Base-by-base conservation (phyloP, 1,140 invertebrate species). In the Charaxes varanes region DNA sequence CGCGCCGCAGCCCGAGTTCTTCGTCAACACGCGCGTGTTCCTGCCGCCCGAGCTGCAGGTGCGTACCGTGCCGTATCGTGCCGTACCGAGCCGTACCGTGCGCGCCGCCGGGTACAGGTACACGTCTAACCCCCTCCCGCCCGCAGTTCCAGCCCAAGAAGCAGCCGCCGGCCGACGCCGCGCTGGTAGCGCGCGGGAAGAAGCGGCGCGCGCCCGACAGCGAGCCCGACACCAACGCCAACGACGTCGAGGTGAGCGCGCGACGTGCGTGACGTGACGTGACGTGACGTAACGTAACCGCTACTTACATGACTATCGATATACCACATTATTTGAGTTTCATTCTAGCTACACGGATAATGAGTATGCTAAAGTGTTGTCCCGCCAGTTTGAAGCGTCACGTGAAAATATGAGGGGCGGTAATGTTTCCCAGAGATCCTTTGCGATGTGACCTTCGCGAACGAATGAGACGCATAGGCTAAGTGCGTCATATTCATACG, bases 11-110 rank as follows among this genome's bases (percentile, higher is more conserved):
- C 87, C 90, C 2, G 92, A 93, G 43, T 83, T 85, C 53, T 89
- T 91, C 66, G 78, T 88, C 6, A 95, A 94, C 68, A 88, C 87
- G 16, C 86, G 88, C 53, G 87, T 89, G 31, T 93, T 92, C 73
- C 73, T 93, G 42, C 90, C 91, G 6, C 72, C 86, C 0, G 90
- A 91, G 57, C 70, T 91, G 52, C 90, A 92, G 80, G 86, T 89
- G 13, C 1, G 18, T 4, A 26, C 17, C 11, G 10, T 8, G 11
- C 8, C 1, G 6, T 19, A 74, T 66, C 12, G 8, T 24, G 4
- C 16, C 2, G 3, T 33, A 26, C 17, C 11, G 10, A 7, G 11
- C 8, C 1, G 6, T 19, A 74, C 65, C 12, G 8, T 24, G 4
- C 16, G 1, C n/a, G n/a, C n/a, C n/a, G n/a, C n/a, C n/a, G n/a